phyloP scores from a whole-genome alignment of 2,797 vertebrate species.

The Cottoperca gobio region DNA sequence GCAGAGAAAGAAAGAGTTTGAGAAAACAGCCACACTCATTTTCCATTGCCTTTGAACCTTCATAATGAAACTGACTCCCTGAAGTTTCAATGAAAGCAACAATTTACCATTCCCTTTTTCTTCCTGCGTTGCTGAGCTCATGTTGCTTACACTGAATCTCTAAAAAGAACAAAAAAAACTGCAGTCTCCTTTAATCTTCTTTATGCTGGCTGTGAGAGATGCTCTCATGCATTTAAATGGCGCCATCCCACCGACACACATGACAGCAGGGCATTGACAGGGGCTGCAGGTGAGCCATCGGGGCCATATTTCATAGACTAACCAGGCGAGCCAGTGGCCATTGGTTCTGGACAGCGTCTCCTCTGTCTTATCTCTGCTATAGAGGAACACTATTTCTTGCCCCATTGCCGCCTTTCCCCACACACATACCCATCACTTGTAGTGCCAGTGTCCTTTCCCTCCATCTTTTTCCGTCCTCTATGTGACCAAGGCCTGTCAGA shows the following conservation, averaged over 20 bases:
- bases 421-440: constrained; percentile 54
- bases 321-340: constrained; percentile 60
- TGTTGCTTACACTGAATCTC: constrained; percentile 56
- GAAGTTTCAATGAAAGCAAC: constrained; percentile 86
- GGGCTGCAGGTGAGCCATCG: constrained; percentile 60
- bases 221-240: constrained; percentile 85
- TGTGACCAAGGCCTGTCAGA: constrained; percentile 68
- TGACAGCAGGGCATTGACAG: constrained; percentile 61
- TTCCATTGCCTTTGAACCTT: constrained; percentile 78
- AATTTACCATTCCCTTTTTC: constrained; percentile 79
- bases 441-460: constrained; percentile 49
- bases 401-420: constrained; percentile 28
- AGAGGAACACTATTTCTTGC: constrained; percentile 65
- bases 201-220: constrained; percentile 61
- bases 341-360: constrained; percentile 50
- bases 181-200: constrained; percentile 81
- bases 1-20: constrained; percentile 11
- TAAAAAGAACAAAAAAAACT: constrained; percentile 48
- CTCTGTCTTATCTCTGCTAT: constrained; percentile 53
- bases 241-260: constrained; percentile 64
- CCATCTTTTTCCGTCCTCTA: constrained; percentile 56
- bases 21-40: constrained; percentile 53
- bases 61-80: constrained; percentile 81
- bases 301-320: constrained; percentile 71
- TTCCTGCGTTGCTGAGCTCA: constrained; percentile 64